These are phyloP conservation scores for Medauroidea extradentata DNA, from an alignment of 1,140 invertebrate species.

Conservation along the genomic window DNA sequence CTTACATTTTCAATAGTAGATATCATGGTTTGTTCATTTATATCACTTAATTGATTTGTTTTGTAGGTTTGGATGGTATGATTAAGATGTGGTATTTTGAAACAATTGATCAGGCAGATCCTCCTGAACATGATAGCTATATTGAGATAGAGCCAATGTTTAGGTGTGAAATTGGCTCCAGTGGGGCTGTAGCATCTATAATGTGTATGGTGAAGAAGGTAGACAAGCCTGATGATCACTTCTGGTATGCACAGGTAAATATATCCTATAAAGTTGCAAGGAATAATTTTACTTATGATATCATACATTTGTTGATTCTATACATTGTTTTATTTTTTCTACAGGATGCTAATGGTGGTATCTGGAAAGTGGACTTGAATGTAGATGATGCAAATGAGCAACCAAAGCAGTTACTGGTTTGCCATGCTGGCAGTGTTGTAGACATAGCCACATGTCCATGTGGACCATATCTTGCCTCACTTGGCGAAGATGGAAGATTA, in stretches of 20 bases:
- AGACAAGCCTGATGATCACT: conserved; percentile 41
- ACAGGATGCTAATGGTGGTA: conserved; percentile 74
- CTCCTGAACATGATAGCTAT: conserved; percentile 67
- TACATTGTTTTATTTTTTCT: conserved; percentile 11
- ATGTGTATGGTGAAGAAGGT: conserved; percentile 52
- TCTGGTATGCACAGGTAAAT: conserved; percentile 71
- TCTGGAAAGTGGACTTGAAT: conserved; percentile 74
- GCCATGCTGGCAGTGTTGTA: conserved; percentile 67
- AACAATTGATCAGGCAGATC: conserved; percentile 75
- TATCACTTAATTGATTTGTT: neutral
- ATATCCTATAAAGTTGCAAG: too few relatives aligned
- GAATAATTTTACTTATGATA: neutral
- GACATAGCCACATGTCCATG: conserved; percentile 62
- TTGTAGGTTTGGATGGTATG: conserved; percentile 69
- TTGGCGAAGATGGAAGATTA: conserved; percentile 63
- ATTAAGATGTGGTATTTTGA: conserved; percentile 85
- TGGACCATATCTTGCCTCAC: conserved; percentile 61
- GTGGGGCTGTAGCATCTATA: conserved; percentile 38
- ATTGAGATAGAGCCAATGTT: conserved; percentile 80
- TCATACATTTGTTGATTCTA: neutral
- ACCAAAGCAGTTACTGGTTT: conserved; percentile 61
- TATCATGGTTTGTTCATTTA: neutral
- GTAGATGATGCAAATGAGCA: conserved; percentile 51
- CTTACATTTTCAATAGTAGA: too few relatives aligned
- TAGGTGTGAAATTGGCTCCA: conserved; percentile 55